Evolutionary conservation across 2,113 vertebrate genomes (phyloP), one percentile per base, ranked within the genome.

Genomic region (Larimichthys polyactis): DNA sequence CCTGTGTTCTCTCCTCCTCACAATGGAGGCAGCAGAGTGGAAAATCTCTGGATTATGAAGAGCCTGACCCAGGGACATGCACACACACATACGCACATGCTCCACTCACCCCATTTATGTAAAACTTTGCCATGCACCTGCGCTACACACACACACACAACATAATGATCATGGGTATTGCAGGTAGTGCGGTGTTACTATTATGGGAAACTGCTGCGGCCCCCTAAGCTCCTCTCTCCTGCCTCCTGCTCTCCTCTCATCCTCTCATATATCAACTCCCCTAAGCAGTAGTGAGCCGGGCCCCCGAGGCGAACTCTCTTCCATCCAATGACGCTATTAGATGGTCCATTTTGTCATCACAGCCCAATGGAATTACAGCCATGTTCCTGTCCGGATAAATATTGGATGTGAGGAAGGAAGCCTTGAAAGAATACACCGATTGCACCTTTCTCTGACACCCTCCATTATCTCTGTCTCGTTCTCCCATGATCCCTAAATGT

Each of bases 261-360:
- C 86, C 73, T 83, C 82, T 91, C 89, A 87, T 91, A 89, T 86
- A 92, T 94, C 87, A 92, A 82, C 87, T 85, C 85, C 85, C 63
- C 46, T 76, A 85, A 93, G 83, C 86, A 85, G 86, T 82, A 83
- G 52, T 66, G 91, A 88, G 81, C 88, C 16, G 24, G 62, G 77
- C 84, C 91, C 85, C 85, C 3, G 10, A 71, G 85, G 90, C 71
- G 22, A 67, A 81, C 80, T 81, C 80, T 83, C 67, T 63, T 79
- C 77, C 63, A 80, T 81, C 83, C 86, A 62, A 58, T 90, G 79
- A 87, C 44, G 65, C 65, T 70, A 89, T 91, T 85, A 86, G 78
- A 87, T 76, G 75, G 55, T 88, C 49, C 78, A 85, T 90, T 87
- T 88, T 91, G 86, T 90, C 84, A 89, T 87, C 87, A 57, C 60